phyloP scores from a whole-genome alignment of 2,888 invertebrate genomes.

The Caenorhabditis sp. region DNA sequence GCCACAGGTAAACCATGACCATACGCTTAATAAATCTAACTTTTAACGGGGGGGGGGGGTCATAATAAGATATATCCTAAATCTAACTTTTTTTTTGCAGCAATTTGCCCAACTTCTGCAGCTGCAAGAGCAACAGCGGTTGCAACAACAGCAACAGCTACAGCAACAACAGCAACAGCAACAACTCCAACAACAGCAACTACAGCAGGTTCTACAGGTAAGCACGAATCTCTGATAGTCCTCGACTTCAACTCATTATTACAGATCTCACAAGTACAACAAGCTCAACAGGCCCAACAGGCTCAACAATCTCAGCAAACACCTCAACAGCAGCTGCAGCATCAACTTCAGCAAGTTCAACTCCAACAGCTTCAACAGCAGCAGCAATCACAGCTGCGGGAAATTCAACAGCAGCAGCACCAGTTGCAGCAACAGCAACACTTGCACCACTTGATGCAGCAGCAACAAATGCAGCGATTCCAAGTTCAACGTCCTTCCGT shows the following conservation, averaged over 20 bases:
- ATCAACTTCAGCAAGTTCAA: slow-evolving; percentile 9
- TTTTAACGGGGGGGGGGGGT: no score
- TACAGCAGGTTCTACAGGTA: slow-evolving; percentile 6
- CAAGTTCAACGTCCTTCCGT: no score
- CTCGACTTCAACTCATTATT: no score
- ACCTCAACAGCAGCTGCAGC: not conserved
- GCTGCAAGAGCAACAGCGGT: slow-evolving; percentile 27
- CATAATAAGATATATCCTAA: no score
- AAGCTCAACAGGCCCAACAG: slow-evolving; percentile 15
- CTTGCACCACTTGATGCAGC: not conserved
- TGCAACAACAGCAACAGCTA: slow-evolving; percentile 19
- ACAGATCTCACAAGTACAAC: slow-evolving; percentile 10
- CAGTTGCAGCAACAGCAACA: slow-evolving; percentile 17
- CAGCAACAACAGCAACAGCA: slow-evolving; percentile 24
- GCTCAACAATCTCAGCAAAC: slow-evolving; percentile 15
- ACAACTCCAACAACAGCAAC: slow-evolving; percentile 14
- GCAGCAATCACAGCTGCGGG: not conserved
- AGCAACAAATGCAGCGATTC: no score
- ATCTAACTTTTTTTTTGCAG: no score
- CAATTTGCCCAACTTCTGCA: slow-evolving; percentile 20
- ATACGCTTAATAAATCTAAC: no score
- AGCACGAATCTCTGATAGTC: no score
- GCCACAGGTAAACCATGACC: slow-evolving; percentile 17
- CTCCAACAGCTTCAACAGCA: slow-evolving; percentile 3
- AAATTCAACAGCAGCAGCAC: slow-evolving; percentile 16